phyloP scores from a whole-genome alignment of 2,888 invertebrate species.

The Tipula helvola region DNA sequence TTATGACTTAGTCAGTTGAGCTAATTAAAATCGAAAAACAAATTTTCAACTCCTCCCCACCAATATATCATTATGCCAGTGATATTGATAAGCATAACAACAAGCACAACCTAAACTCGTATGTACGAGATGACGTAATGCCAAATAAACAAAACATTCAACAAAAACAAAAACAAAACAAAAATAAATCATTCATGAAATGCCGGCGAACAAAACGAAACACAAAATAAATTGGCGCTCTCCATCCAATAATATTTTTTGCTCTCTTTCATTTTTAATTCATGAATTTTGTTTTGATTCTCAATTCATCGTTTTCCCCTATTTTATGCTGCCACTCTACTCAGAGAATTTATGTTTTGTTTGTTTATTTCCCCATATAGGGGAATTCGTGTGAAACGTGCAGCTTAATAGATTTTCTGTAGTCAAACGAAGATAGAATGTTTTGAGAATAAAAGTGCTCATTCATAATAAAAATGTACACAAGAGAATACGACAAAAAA shows the following conservation, averaged over 20 bases:
- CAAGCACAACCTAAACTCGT: background rate
- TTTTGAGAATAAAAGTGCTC: background rate
- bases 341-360: background rate
- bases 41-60: background rate
- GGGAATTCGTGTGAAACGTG: background rate
- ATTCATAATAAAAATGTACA: background rate
- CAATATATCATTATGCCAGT: background rate
- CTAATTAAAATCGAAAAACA: background rate
- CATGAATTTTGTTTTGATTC: background rate
- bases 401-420: background rate
- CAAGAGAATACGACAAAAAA: background rate
- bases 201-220: background rate
- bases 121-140: background rate
- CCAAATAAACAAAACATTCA: background rate
- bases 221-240: background rate
- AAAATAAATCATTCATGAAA: background rate
- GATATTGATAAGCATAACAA: background rate
- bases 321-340: background rate
- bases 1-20: background rate
- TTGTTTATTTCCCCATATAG: background rate
- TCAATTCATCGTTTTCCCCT: background rate
- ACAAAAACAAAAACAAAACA: background rate
- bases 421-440: background rate
- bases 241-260: background rate
- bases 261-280: background rate